phyloP scores from a whole-genome alignment of 1,140 invertebrate species.

The Zaprionus inermis region DNA sequence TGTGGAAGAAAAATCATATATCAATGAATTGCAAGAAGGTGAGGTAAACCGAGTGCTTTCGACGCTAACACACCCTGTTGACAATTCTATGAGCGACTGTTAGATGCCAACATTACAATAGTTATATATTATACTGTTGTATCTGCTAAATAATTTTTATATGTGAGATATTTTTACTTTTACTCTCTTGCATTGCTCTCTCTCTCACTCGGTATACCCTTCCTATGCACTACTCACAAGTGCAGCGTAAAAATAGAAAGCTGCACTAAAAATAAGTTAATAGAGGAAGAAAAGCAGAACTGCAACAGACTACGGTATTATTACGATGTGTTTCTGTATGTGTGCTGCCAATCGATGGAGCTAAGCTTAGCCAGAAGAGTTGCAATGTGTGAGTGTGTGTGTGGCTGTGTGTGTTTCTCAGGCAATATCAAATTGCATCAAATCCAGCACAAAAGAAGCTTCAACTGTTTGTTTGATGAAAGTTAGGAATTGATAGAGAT shows the following conservation, averaged over 20 bases:
- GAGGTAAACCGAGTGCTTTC: background rate
- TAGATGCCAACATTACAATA: too few species aligned
- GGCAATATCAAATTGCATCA: background rate
- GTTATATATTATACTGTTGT: too few species aligned
- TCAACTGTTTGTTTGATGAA: background rate
- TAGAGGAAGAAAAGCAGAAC: background rate
- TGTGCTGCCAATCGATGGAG: conserved; percentile 11
- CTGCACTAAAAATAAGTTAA: conserved; percentile 28
- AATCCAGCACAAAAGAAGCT: conserved; percentile 1
- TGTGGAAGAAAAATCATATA: conserved; percentile 21
- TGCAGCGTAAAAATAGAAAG: conserved; percentile 11
- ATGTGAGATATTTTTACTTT: too few species aligned
- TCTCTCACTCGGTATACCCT: background rate
- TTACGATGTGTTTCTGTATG: background rate
- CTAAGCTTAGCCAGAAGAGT: background rate
- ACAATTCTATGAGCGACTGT: too few species aligned
- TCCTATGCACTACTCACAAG: background rate
- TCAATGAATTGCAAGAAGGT: conserved; percentile 41
- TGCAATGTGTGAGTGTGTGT: background rate
- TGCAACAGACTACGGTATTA: background rate
- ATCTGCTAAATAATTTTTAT: too few species aligned
- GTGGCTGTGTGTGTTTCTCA: background rate
- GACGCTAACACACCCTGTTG: background rate
- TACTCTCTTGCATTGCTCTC: too few species aligned
- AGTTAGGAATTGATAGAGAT: background rate